Percentiles rank a stretch among this genome's conserved stretches.
Conservation (phyloP, 2,113 vertebrate species). For the Formicarius rufipectus region DNA sequence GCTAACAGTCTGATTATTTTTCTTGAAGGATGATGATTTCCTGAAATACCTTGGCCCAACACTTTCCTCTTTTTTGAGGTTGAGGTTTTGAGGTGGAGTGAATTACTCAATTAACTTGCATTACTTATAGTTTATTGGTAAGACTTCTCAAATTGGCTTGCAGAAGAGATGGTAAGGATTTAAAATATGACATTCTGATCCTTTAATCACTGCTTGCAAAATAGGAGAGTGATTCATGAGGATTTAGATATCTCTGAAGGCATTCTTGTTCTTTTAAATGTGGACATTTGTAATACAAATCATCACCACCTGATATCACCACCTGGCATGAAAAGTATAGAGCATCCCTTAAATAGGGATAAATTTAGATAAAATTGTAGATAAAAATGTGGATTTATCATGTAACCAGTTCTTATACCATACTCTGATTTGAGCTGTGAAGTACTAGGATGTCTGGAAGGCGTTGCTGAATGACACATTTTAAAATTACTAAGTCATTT, state of each 20-base stretch:
- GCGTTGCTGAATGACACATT: neutral
- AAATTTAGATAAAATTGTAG: too few species aligned
- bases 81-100: too few species aligned
- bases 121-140: neutral
- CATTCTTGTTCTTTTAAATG: neutral
- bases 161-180: neutral
- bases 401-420: neutral
- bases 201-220: neutral
- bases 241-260: neutral
- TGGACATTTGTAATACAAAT: neutral
- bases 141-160: neutral
- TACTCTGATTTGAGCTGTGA: neutral
- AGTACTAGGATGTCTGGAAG: neutral
- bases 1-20: neutral
- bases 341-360: neutral
- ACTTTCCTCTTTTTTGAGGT: neutral
- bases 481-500: neutral
- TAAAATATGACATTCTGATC: neutral
- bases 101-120: neutral
- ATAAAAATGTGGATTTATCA: neutral
- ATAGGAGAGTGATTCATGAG: neutral
- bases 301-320: neutral
- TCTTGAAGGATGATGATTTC: neutral
- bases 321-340: neutral
- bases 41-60: neutral